A percentile compares a stretch with the other conserved stretches of the same genome.
Conservation (phyloP, 2,888 invertebrate genomes). For the Temnothorax unifasciatus region DNA sequence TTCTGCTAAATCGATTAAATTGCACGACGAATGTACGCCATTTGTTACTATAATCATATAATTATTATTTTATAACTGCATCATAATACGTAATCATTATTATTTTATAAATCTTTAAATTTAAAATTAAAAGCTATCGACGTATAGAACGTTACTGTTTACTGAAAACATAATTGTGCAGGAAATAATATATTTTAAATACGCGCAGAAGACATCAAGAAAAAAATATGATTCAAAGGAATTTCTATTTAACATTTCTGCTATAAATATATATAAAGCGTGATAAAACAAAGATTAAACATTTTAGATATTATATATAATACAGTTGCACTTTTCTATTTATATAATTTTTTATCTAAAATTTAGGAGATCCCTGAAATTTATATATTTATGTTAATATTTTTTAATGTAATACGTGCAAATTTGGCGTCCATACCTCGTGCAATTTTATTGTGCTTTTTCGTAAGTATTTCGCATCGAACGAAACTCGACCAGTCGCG, state of each 20-base stretch:
- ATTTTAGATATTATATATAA: background rate
- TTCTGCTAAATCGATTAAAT: slow-evolving; percentile 36
- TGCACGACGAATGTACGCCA: slow-evolving; percentile 33
- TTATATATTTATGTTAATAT: background rate
- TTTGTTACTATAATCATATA: background rate
- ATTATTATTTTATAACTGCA: background rate
- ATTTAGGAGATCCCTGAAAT: background rate
- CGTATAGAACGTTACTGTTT: background rate
- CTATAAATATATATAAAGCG: background rate
- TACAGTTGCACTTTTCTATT: background rate
- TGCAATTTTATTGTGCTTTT: slow-evolving; percentile 30
- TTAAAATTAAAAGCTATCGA: background rate
- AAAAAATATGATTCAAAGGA: background rate
- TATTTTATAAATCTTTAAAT: background rate
- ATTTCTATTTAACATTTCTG: background rate
- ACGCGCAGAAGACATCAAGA: background rate
- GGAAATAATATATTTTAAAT: background rate
- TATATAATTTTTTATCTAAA: slow-evolving; percentile 28
- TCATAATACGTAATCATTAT: background rate
- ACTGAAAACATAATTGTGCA: background rate
- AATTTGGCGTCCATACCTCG: slow-evolving; percentile 12
- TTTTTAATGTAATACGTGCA: background rate
- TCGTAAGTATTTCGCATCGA: slow-evolving; percentile 14
- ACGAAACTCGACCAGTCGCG: slow-evolving; percentile 47
- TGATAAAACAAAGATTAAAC: background rate